Evolutionary conservation across 1,140 invertebrate genomes (phyloP), one percentile per base, ranked within the genome.

Genomic region (Caenorhabditis inopinata): DNA sequence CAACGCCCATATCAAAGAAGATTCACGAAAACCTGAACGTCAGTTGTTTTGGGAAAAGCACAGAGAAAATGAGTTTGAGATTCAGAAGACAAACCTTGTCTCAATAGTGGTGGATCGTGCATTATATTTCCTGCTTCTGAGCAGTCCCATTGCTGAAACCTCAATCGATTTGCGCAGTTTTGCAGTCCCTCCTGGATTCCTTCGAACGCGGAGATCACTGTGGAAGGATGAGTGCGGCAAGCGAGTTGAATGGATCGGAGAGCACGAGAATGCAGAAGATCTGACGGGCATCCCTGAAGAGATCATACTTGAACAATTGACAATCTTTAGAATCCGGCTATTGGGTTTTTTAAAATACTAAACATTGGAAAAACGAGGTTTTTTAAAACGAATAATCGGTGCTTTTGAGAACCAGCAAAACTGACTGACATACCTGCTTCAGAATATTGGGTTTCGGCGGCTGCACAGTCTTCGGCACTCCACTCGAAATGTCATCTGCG

Each of bases 1-100:
- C 76, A 87, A 83, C 2, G 86, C 86, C 84, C 80, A 84, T 14
- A 87, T 77, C 42, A 86, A 84, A 42, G 86, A 87, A 6, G 86
- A 84, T 80, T 87, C 86, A 42, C 82, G 83, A 46, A 84, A 85
- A n/a, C 84, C 86, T 87, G 35, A 79, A 85, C 48, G 14, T n/a
- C n/a, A n/a, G n/a, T n/a, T n/a, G n/a, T n/a, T n/a, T n/a, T n/a
- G n/a, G n/a, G n/a, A n/a, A n/a, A n/a, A n/a, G n/a, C n/a, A n/a
- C n/a, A n/a, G n/a, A 3, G 7, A 78, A 68, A 14, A 74, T 45
- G 14, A 29, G 6, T 9, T 42, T 11, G 68, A 14, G 5, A 47
- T 18, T 7, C 25, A 21, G 27, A 21, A 18, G 11, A 23, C 21
- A 35, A 81, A 85, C 85, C 85, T 78, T 84, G 83, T 46, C 81